Evolutionary conservation across 1,140 invertebrate genomes (phyloP), one percentile per base, ranked within the genome.

Genomic region (Anagrus nilaparvatae): DNA sequence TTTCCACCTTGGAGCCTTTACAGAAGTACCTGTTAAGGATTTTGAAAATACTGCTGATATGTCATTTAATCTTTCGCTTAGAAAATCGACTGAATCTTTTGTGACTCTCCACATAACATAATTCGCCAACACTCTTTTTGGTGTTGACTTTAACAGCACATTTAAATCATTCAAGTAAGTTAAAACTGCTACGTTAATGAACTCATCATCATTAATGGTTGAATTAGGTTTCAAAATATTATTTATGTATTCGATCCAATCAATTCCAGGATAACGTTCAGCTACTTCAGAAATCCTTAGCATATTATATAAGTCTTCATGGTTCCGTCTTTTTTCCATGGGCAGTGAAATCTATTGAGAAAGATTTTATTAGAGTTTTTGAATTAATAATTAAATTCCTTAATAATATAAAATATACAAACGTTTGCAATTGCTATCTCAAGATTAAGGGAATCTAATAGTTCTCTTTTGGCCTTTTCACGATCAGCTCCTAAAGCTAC

Each of bases 381-480:
- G n/a, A n/a, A n/a, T n/a, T n/a, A n/a, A n/a, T n/a, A n/a, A n/a
- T n/a, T n/a, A n/a, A n/a, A n/a, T n/a, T n/a, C n/a, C n/a, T n/a
- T n/a, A n/a, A n/a, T n/a, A n/a, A n/a, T n/a, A n/a, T n/a, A n/a
- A n/a, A n/a, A n/a, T n/a, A n/a, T n/a, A n/a, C n/a, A n/a, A n/a
- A n/a, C n/a, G n/a, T n/a, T n/a, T n/a, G n/a, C n/a, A n/a, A n/a
- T n/a, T n/a, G n/a, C n/a, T n/a, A n/a, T 90, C 73, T 99, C 94
- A 55, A 98, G 97, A 13, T 85, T 68, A 2, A 98, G 69, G 0
- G 91, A 87, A 35, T 88, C 81, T 16, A 71, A 74, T 27, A 97
- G 72, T 55, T 96, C 87, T 6, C 69, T 61, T 40, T 72, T 61
- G 1, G 90, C 91, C 12, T 58, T 59, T 0, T 67, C 57, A 44